Evolutionary conservation across 2,888 invertebrate species (phyloP).

Genomic region (Drosophila borborema): DNA sequence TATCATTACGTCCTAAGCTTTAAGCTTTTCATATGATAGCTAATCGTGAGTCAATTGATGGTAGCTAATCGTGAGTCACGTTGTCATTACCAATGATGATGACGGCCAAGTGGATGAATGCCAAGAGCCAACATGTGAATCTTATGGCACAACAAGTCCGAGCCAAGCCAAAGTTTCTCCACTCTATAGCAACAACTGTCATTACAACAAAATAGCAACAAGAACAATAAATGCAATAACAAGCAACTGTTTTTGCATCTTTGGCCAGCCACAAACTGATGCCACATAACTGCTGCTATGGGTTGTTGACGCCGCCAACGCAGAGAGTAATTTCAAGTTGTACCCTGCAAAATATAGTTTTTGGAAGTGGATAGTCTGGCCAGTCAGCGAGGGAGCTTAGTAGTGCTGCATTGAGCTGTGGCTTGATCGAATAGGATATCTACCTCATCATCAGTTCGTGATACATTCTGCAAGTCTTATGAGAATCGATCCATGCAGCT

Average conservation of each 20-base stretch:
- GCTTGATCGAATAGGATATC: not conserved
- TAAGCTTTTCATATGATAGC: not conserved
- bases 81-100: conserved; percentile 20
- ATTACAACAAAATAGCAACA: not conserved
- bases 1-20: not conserved
- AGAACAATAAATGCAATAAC: conserved; percentile 33
- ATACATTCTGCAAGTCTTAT: too few species aligned
- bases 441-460: too few species aligned
- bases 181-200: conserved; percentile 11
- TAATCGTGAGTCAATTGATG: conserved; percentile 11
- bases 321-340: conserved; percentile 42
- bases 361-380: not conserved
- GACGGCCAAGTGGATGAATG: conserved; percentile 25
- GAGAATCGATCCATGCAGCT: not conserved
- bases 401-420: not conserved
- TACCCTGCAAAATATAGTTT: conserved; percentile 10
- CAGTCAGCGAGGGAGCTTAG: not conserved
- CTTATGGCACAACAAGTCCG: conserved; percentile 48
- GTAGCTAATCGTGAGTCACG: conserved; percentile 31
- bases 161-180: conserved; percentile 37
- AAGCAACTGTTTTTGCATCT: conserved; percentile 58
- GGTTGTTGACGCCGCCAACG: conserved; percentile 36
- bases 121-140: conserved; percentile 49
- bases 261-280: conserved; percentile 25
- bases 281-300: conserved; percentile 26